Percentiles rank a stretch among this genome's conserved stretches.
These are phyloP conservation scores for Drosophila varians DNA, from an alignment of 1,140 invertebrate species.

Conservation along the genomic window DNA sequence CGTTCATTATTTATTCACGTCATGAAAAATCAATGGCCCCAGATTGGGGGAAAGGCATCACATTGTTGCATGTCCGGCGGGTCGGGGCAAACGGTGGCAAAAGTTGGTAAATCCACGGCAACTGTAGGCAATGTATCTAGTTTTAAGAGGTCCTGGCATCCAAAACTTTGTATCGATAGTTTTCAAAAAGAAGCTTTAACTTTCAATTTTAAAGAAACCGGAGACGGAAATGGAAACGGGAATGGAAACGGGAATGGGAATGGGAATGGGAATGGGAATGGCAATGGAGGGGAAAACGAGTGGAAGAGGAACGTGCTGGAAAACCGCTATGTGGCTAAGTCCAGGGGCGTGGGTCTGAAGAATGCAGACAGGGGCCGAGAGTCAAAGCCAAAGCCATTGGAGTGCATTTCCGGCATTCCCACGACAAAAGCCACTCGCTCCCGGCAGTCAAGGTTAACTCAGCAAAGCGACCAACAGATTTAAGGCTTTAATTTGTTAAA, in stretches of 20 bases:
- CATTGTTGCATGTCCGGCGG: constrained; percentile 65
- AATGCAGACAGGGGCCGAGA: background rate
- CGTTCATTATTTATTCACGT: constrained; percentile 82
- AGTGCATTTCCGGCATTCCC: constrained; percentile 1
- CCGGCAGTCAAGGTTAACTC: background rate
- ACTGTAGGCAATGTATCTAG: too few relatives aligned
- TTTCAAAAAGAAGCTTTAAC: too few relatives aligned
- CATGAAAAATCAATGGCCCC: constrained; percentile 75
- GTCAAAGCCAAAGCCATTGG: background rate
- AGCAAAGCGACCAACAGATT: background rate
- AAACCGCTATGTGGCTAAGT: constrained; percentile 55
- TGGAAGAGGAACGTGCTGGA: constrained; percentile 51
- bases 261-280: background rate
- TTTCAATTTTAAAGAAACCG: too few relatives aligned
- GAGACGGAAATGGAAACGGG: background rate
- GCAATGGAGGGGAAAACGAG: background rate
- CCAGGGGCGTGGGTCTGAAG: background rate
- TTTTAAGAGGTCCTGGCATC: too few relatives aligned
- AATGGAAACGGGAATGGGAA: background rate
- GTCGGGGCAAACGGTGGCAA: background rate
- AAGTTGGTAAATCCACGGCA: background rate
- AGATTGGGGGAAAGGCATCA: constrained; percentile 48
- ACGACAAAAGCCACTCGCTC: background rate
- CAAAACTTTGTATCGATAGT: too few relatives aligned
- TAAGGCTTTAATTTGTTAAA: background rate